Evolutionary conservation across 2,797 vertebrate species (phyloP).

Genomic region (Spheniscus humboldti): DNA sequence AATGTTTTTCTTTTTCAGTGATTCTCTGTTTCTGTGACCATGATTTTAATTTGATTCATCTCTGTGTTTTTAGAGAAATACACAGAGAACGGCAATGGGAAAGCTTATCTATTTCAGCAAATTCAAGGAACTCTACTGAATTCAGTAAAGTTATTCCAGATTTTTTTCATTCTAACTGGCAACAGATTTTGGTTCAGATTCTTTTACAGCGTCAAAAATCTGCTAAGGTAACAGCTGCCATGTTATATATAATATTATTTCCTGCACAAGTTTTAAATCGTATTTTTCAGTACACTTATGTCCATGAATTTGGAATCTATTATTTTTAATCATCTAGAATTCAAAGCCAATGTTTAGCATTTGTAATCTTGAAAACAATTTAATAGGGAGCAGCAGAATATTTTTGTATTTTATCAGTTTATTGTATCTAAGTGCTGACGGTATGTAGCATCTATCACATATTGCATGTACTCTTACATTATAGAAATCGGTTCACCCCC

Average conservation of each 20-base stretch:
- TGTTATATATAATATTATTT: neutral
- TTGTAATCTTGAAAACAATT: neutral
- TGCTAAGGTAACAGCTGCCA: neutral
- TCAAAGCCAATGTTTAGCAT: neutral
- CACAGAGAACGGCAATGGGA: neutral
- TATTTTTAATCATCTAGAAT: neutral
- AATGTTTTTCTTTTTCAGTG: neutral
- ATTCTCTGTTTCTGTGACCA: neutral
- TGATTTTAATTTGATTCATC: neutral
- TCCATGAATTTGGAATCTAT: neutral
- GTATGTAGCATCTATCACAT: neutral
- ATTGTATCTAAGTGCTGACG: neutral
- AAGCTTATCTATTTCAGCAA: neutral
- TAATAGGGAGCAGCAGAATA: neutral
- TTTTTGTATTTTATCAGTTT: neutral
- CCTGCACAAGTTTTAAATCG: neutral
- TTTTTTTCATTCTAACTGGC: neutral
- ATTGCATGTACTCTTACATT: neutral
- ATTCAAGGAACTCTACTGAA: neutral
- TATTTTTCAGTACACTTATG: neutral
- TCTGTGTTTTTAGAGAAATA: neutral
- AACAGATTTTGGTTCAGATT: neutral
- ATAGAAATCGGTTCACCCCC: neutral
- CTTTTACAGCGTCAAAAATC: neutral
- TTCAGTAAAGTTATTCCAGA: neutral